A percentile compares a stretch with the other conserved stretches of the same genome.
phyloP scores from a whole-genome alignment of 2,113 vertebrate genomes.

The Apodemus sylvaticus region DNA sequence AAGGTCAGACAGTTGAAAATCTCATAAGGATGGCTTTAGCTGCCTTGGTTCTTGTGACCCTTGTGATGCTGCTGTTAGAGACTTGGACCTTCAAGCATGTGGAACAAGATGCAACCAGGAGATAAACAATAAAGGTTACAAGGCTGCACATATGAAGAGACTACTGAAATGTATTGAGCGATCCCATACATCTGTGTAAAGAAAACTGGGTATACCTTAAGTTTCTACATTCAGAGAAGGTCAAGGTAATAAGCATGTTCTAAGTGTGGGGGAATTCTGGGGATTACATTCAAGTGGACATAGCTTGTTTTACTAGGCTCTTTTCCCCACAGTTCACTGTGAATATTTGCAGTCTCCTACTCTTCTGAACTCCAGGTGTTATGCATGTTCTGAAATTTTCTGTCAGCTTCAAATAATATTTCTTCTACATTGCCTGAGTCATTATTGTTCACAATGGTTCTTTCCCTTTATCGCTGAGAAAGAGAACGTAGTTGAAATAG shows the following conservation, averaged over 20 bases:
- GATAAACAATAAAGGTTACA: fast-evolving
- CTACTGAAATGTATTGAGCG: no score
- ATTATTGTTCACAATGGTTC: background rate
- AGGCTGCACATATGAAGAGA: no score
- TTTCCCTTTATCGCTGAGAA: background rate
- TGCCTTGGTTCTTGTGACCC: background rate
- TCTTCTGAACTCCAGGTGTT: background rate
- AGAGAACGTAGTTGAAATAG: background rate
- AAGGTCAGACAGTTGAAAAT: background rate
- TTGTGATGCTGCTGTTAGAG: background rate
- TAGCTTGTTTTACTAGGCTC: background rate
- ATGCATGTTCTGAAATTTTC: background rate
- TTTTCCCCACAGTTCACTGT: background rate
- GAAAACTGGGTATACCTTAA: background rate
- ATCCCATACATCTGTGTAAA: background rate
- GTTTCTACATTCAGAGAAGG: background rate
- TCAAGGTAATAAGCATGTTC: background rate
- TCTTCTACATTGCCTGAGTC: background rate
- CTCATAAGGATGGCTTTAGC: background rate
- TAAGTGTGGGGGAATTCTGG: background rate
- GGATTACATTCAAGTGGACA: background rate
- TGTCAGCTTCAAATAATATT: background rate
- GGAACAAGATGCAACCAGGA: no score
- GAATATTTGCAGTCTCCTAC: background rate
- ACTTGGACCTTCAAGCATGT: no score